Evolutionary conservation across 2,797 vertebrate genomes (phyloP).

Genomic region (Chanos chanos): DNA sequence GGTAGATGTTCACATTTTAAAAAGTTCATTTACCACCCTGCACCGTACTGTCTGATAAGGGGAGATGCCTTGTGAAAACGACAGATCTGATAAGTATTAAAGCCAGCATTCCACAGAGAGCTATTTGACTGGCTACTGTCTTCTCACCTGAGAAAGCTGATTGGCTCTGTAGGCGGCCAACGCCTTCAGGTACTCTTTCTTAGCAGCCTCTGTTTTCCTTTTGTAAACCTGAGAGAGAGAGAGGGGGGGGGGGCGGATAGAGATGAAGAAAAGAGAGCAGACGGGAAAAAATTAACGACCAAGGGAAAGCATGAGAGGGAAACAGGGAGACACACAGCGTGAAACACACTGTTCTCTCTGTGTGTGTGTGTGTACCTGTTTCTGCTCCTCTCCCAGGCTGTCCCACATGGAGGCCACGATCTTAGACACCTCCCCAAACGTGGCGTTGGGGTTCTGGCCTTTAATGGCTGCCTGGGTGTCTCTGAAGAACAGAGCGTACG

Average conservation of each 20-base stretch:
- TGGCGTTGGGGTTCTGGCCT: constrained; percentile 88
- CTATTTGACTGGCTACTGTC: not conserved
- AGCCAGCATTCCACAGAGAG: no score
- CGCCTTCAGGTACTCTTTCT: constrained; percentile 87
- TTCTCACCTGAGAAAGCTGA: constrained; percentile 76
- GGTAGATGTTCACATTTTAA: no score
- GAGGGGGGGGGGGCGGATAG: no score
- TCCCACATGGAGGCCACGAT: constrained; percentile 97
- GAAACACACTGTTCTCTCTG: not conserved
- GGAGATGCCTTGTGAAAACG: no score
- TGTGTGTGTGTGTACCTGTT: constrained; percentile 70
- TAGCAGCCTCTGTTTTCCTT: constrained; percentile 87
- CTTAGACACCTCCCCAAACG: constrained; percentile 89
- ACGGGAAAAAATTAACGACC: not conserved
- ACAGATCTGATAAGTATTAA: no score
- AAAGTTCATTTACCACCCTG: no score
- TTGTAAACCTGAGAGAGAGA: constrained; percentile 84
- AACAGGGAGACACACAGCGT: not conserved
- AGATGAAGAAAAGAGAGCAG: no score
- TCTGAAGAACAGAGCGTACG: constrained; percentile 88
- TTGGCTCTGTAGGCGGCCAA: constrained; percentile 79
- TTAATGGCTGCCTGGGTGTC: constrained; percentile 92
- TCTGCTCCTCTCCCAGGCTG: constrained; percentile 90
- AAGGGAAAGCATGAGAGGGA: not conserved
- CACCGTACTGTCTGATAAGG: no score